phyloP scores from a whole-genome alignment of 2,113 vertebrate species.

The Embiotoca jacksoni region DNA sequence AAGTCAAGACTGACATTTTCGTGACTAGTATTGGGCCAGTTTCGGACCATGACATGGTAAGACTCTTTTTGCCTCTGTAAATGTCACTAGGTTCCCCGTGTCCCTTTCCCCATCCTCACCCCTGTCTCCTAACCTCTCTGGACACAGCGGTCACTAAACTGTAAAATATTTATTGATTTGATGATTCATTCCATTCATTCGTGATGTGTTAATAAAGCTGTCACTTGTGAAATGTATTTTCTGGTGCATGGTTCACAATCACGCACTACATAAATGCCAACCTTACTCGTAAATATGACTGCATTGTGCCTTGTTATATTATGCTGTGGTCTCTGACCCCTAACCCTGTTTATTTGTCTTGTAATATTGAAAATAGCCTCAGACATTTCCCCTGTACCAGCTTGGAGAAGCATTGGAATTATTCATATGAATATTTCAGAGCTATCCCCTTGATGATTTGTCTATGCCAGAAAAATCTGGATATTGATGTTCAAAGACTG shows the following conservation, averaged over 20 bases:
- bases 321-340: neutral
- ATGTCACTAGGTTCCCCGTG: conserved; percentile 66
- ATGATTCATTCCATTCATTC: conserved; percentile 56
- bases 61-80: conserved; percentile 75
- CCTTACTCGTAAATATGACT: neutral
- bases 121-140: conserved; percentile 7
- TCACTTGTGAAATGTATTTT: conserved; percentile 47
- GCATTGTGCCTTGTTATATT: neutral
- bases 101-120: conserved; percentile 16
- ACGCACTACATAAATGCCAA: conserved; percentile 13
- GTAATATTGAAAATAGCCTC: neutral
- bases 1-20: conserved; percentile 99
- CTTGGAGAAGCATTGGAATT: neutral
- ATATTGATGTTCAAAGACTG: neutral
- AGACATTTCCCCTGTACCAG: neutral
- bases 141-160: conserved; percentile 21
- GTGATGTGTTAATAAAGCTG: conserved; percentile 62
- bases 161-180: conserved; percentile 54
- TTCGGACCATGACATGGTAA: conserved; percentile 99
- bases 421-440: neutral
- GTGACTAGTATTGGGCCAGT: conserved; percentile 99
- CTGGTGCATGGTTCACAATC: conserved; percentile 7
- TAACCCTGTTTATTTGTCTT: neutral
- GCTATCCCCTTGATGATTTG: neutral
- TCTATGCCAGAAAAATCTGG: neutral